Evolutionary conservation across 2,888 invertebrate species (phyloP).

Genomic region (Anthophora plumipes): DNA sequence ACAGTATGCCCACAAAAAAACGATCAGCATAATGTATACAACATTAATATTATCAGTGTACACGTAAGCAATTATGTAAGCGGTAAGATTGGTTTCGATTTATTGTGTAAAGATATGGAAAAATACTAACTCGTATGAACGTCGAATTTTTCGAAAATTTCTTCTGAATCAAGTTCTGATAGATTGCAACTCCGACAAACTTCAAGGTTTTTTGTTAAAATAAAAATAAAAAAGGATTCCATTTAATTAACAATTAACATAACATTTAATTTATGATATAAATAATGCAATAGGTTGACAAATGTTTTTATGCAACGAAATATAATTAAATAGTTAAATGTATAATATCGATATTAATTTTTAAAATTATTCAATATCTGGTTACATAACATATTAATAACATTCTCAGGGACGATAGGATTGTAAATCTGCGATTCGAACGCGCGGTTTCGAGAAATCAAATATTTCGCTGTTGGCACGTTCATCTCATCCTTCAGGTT

Average conservation of each 20-base stretch:
- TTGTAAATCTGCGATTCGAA: neutral
- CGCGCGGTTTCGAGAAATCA: neutral
- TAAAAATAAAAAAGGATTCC: too few species aligned
- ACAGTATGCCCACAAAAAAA: neutral
- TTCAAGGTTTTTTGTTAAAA: neutral
- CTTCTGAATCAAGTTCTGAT: neutral
- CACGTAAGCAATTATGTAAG: conserved; percentile 19
- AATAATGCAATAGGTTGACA: too few species aligned
- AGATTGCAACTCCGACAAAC: too few species aligned
- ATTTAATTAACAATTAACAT: too few species aligned
- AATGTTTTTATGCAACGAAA: too few species aligned
- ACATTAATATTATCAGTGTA: conserved; percentile 15
- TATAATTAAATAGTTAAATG: too few species aligned
- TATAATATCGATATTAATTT: too few species aligned
- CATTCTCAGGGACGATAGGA: neutral
- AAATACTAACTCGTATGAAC: neutral
- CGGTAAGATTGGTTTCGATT: neutral
- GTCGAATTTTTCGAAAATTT: too few species aligned
- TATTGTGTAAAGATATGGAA: neutral
- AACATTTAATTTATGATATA: too few species aligned
- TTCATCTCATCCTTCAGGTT: neutral
- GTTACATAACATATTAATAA: neutral
- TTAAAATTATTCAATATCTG: too few species aligned
- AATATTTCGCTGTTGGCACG: conserved; percentile 23
- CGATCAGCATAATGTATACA: neutral